Conservation (phyloP, 1,140 invertebrate species). For the Drosophila pandora region DNA sequence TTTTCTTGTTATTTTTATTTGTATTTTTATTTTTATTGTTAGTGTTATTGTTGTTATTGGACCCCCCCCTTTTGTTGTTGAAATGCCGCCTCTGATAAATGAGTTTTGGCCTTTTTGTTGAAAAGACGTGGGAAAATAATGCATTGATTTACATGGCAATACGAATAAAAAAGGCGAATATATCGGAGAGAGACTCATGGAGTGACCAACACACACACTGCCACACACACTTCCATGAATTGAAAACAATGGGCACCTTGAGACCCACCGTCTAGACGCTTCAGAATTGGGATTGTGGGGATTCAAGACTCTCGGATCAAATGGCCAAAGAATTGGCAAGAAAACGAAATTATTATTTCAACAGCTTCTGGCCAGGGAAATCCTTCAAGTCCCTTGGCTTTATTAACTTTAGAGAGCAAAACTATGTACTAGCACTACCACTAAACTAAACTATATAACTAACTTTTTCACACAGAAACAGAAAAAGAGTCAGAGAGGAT, state of each 20-base stretch:
- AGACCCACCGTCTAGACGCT: constrained; percentile 30
- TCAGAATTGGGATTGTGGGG: constrained; percentile 8
- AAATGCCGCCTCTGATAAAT: constrained; percentile 74
- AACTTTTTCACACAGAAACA: too few relatives aligned
- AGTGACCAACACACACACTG: too few relatives aligned
- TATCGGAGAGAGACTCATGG: too few relatives aligned
- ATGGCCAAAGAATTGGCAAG: constrained; percentile 4
- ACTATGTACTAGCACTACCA: too few relatives aligned
- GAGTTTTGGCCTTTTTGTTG: constrained; percentile 71
- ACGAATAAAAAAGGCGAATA: neutral
- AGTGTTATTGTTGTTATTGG: constrained; percentile 15
- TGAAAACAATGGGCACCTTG: constrained; percentile 30
- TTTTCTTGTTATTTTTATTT: constrained; percentile 54
- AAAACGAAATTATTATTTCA: neutral
- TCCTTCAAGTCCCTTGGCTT: neutral
- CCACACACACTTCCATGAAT: constrained; percentile 1
- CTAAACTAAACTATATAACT: too few relatives aligned
- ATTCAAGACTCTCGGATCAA: constrained; percentile 15
- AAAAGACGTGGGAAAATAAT: constrained; percentile 74
- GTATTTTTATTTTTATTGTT: constrained; percentile 21
- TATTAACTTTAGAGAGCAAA: neutral
- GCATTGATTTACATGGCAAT: constrained; percentile 68
- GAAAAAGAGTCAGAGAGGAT: too few relatives aligned
- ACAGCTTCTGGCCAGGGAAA: neutral
- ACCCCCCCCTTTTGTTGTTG: constrained; percentile 57